phyloP scores from a whole-genome alignment of 2,888 invertebrate genomes.

The Ephialtes manifestator region DNA sequence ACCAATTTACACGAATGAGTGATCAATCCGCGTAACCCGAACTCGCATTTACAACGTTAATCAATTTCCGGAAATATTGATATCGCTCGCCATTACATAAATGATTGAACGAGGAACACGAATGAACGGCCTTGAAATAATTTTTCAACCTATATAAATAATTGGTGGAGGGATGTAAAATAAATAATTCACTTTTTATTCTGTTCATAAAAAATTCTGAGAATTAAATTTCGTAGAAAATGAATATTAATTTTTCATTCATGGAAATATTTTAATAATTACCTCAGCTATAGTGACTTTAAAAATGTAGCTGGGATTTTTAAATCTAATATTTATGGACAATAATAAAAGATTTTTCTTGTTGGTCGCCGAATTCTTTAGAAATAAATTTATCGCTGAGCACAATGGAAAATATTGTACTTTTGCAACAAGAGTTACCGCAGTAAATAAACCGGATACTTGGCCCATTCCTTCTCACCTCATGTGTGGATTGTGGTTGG shows the following conservation, averaged over 20 bases:
- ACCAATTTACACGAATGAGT: not conserved
- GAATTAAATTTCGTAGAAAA: not conserved
- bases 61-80: not conserved
- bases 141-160: not conserved
- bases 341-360: no score
- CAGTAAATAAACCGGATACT: not conserved
- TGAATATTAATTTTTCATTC: no score
- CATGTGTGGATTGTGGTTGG: not conserved
- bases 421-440: not conserved
- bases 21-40: not conserved
- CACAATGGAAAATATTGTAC: not conserved
- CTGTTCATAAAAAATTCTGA: not conserved
- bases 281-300: no score
- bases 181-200: not conserved
- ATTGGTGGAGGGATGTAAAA: not conserved
- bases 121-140: not conserved
- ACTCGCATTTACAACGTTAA: not conserved
- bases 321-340: no score
- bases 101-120: not conserved
- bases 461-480: slow-evolving; percentile 10
- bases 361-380: not conserved
- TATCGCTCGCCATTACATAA: not conserved
- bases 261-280: no score
- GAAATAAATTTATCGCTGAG: not conserved
- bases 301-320: no score